A percentile compares a stretch with the other conserved stretches of the same genome.
phyloP scores from a whole-genome alignment of 2,888 invertebrate genomes.

The Eupithecia exiguata region DNA sequence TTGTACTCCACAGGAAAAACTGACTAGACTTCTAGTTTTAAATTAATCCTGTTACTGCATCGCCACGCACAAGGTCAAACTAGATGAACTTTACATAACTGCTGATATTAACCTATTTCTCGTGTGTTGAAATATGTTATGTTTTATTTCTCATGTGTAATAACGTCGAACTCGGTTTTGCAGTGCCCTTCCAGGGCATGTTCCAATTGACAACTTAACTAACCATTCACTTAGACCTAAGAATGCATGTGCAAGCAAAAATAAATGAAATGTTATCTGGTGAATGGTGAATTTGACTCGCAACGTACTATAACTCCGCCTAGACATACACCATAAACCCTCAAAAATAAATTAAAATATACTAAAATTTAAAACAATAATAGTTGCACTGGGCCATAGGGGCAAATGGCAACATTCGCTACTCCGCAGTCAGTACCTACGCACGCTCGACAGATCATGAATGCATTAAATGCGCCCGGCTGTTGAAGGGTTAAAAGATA shows the following conservation, averaged over 20 bases:
- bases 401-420: conserved; percentile 65
- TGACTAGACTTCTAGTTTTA: too few species aligned
- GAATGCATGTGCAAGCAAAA: too few species aligned
- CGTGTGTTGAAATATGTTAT: neutral
- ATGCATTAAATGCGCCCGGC: conserved; percentile 72
- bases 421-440: conserved; percentile 71
- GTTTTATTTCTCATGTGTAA: neutral
- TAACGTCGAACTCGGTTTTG: too few species aligned
- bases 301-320: neutral
- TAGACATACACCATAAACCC: neutral
- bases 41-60: too few species aligned
- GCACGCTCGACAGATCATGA: conserved; percentile 80
- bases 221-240: too few species aligned
- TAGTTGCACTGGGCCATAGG: conserved; percentile 40
- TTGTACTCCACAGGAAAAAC: too few species aligned
- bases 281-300: neutral
- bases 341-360: neutral
- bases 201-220: too few species aligned
- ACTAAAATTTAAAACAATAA: neutral
- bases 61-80: too few species aligned
- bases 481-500: conserved; percentile 64
- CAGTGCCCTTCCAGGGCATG: too few species aligned
- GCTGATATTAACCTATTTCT: neutral
- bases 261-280: neutral
- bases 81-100: too few species aligned